Percentiles rank a stretch among this genome's conserved stretches.
Conservation (phyloP, 2,797 vertebrate species). For the Melanotaenia maccullochi region DNA sequence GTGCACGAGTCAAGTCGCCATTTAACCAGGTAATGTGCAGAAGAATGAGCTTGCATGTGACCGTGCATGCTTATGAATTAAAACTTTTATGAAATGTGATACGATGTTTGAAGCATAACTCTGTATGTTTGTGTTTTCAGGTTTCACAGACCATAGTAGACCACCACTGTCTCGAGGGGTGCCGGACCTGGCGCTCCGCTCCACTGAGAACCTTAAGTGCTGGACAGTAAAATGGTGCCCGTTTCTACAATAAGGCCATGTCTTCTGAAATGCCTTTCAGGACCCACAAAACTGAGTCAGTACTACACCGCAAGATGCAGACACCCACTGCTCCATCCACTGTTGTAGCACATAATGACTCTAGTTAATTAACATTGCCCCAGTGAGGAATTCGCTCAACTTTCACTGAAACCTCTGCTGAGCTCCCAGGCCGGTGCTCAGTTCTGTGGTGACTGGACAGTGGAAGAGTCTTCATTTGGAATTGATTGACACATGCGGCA, state of each 20-base stretch:
- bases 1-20: conserved; percentile 99
- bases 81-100: conserved; percentile 28
- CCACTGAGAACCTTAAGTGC: conserved; percentile 95
- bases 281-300: conserved; percentile 72
- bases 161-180: conserved; percentile 85
- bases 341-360: conserved; percentile 74
- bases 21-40: conserved; percentile 92
- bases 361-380: conserved; percentile 56
- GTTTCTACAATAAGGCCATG: conserved; percentile 89
- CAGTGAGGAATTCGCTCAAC: conserved; percentile 54
- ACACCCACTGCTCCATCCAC: conserved; percentile 62
- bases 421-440: conserved; percentile 62
- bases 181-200: conserved; percentile 72
- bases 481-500: conserved; percentile 28
- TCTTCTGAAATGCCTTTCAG: conserved; percentile 91
- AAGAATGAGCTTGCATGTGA: not conserved
- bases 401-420: conserved; percentile 51
- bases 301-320: conserved; percentile 65
- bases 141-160: conserved; percentile 99
- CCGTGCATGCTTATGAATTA: not conserved
- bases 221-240: conserved; percentile 91
- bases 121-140: conserved; percentile 73
- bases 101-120: conserved; percentile 10
- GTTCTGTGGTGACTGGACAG: conserved; percentile 41
- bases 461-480: conserved; percentile 36